Evolutionary conservation across 1,140 invertebrate species (phyloP), one percentile per base, ranked within the genome.

Genomic region (Stenopsyche tienmushanensis): DNA sequence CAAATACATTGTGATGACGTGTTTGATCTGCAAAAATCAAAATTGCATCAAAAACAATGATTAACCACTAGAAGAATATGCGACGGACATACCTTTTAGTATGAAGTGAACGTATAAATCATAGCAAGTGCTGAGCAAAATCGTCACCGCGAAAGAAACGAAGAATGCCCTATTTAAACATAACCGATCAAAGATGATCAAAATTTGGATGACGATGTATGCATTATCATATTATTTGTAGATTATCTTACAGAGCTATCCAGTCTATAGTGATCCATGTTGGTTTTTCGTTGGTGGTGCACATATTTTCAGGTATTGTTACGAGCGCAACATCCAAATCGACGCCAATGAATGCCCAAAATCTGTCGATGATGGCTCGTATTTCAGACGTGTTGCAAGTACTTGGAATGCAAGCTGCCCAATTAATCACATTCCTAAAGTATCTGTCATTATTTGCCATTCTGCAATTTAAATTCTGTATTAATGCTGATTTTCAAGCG

Each of bases 81-180:
- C n/a, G n/a, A n/a, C n/a, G n/a, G n/a, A n/a, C n/a, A n/a, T n/a
- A n/a, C n/a, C n/a, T n/a, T n/a, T n/a, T n/a, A n/a, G n/a, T n/a
- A n/a, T n/a, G n/a, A n/a, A n/a, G n/a, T n/a, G n/a, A n/a, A n/a
- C n/a, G n/a, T n/a, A n/a, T n/a, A 57, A 8, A 10, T 57, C 54
- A 21, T 57, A 57, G 5, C 10, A 10, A n/a, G 54, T 42, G 34
- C 54, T 57, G 18, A 42, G 1, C n/a, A 57, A 1, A n/a, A 57
- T n/a, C 20, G 44, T 3, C 5, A 41, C 15, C 15, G 23, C 54
- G 15, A 42, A 57, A 21, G 44, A 42, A 8, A 44, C 25, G n/a
- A 57, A 57, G 21, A 57, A 57, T 23, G 41, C 34, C 13, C 54
- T 57, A 13, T n/a, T n/a, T n/a, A n/a, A n/a, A n/a, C n/a, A n/a